Percentiles rank a stretch among this genome's conserved stretches.
Evolutionary conservation across 1,140 invertebrate genomes (phyloP).

Genomic region (Acromyrmex echinatior): DNA sequence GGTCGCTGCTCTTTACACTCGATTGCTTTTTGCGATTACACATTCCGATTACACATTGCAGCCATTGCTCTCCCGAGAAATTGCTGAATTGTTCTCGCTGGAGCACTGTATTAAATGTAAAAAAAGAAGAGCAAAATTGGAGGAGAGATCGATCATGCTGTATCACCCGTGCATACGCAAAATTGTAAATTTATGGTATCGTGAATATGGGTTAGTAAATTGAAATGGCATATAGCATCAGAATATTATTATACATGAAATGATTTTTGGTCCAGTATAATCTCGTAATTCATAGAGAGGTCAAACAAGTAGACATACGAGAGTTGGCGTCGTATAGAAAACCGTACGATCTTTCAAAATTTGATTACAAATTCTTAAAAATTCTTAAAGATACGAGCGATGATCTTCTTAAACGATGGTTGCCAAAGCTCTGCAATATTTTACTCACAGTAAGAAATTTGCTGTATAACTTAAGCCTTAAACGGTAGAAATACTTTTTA

Average conservation of each 20-base stretch:
- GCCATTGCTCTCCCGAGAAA: conserved; percentile 17
- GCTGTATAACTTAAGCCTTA: neutral
- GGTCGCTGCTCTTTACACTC: conserved; percentile 21
- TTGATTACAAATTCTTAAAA: conserved; percentile 86
- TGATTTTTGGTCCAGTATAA: neutral
- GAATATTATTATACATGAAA: neutral
- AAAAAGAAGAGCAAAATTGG: conserved; percentile 80
- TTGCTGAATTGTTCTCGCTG: neutral
- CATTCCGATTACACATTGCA: conserved; percentile 14
- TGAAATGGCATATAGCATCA: neutral
- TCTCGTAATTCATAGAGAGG: conserved; percentile 4
- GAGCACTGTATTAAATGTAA: conserved; percentile 70
- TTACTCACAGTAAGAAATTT: conserved; percentile 71
- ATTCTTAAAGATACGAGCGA: conserved; percentile 87
- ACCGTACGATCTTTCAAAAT: conserved; percentile 87
- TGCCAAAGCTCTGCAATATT: conserved; percentile 86
- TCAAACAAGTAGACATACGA: conserved; percentile 85
- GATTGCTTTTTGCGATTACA: conserved; percentile 14
- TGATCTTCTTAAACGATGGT: conserved; percentile 88
- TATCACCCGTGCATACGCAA: conserved; percentile 94
- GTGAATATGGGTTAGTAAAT: conserved; percentile 90
- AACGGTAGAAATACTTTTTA: neutral
- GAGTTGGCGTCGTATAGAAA: conserved; percentile 83
- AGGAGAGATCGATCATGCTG: conserved; percentile 89
- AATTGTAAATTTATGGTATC: conserved; percentile 94